phyloP scores from a whole-genome alignment of 2,113 vertebrate species.

The Saccopteryx bilineata region DNA sequence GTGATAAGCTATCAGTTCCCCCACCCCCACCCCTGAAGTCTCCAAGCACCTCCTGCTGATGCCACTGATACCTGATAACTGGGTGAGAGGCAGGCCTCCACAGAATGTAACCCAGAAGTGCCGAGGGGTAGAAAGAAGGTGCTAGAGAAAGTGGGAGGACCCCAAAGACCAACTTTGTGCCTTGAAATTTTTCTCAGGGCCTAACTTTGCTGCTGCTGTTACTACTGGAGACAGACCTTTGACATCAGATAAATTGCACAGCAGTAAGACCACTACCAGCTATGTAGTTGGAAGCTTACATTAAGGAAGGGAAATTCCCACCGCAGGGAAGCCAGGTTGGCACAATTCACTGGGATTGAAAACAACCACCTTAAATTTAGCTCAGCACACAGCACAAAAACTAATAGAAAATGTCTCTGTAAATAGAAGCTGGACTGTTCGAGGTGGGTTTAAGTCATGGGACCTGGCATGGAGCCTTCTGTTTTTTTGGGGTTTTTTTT shows the following conservation, averaged over 20 bases:
- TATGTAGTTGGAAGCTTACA: not conserved
- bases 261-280: not conserved
- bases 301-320: constrained; percentile 16
- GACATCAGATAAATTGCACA: not conserved
- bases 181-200: not conserved
- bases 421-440: not conserved
- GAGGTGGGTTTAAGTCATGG: constrained; percentile 34
- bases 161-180: not conserved
- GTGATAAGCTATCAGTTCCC: not conserved
- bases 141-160: not conserved
- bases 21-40: not conserved
- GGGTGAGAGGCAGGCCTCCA: not conserved
- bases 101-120: not conserved
- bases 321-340: not conserved
- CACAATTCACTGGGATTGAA: not conserved
- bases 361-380: constrained; percentile 33
- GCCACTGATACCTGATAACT: not conserved
- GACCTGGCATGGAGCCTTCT: not conserved
- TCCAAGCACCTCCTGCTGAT: not conserved
- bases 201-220: not conserved
- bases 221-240: not conserved
- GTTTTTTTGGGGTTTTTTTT: too few species aligned
- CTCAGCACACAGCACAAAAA: not conserved
- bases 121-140: not conserved
- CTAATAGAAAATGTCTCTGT: not conserved